Evolutionary conservation across 2,113 vertebrate species (phyloP).

Genomic region (Chelonoidis abingdonii): DNA sequence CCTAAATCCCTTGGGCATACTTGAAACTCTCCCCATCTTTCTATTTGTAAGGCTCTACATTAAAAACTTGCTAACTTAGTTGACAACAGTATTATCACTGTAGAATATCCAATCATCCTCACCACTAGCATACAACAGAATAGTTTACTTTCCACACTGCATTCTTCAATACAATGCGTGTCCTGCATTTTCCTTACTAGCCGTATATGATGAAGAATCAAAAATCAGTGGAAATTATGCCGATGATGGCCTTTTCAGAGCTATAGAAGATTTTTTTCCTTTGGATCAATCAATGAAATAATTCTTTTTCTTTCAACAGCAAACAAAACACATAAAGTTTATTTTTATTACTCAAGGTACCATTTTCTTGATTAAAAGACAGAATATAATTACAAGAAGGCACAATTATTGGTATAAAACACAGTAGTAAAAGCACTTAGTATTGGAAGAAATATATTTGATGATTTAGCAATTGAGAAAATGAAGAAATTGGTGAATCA

Average conservation of each 20-base stretch:
- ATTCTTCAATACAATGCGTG: not conserved
- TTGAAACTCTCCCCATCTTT: not conserved
- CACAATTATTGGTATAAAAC: not conserved
- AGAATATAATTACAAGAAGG: not conserved
- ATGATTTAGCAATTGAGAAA: not conserved
- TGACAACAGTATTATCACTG: not conserved
- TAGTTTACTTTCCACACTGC: not conserved
- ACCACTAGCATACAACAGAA: fast-evolving
- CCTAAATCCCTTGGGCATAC: not conserved
- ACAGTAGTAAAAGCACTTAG: not conserved
- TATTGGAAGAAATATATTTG: not conserved
- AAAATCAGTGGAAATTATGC: not conserved
- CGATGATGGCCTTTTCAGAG: not conserved
- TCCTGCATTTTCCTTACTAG: not conserved
- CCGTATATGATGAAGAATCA: not conserved
- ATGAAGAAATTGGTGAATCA: not conserved
- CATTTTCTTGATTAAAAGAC: not conserved
- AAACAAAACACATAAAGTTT: not conserved
- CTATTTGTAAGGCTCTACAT: not conserved
- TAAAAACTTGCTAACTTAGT: not conserved
- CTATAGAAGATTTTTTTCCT: not conserved
- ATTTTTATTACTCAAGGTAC: no score
- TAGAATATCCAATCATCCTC: not conserved
- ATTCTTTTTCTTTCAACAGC: not conserved
- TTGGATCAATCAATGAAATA: not conserved